Conservation (phyloP, 1,140 invertebrate genomes). For the Potamilus streckersoni region DNA sequence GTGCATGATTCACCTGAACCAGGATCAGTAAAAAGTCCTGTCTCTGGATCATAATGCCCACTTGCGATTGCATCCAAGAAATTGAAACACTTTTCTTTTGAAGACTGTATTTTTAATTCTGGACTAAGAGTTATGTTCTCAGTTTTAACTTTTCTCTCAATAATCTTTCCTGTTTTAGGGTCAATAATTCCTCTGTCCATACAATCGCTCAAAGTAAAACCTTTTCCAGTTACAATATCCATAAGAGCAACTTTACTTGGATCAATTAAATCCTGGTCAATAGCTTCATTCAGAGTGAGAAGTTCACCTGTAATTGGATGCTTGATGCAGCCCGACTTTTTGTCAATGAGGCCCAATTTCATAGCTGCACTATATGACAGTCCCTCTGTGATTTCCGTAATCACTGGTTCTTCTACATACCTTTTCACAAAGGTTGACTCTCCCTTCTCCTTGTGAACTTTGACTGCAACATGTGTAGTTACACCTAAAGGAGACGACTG, state of each 20-base stretch:
- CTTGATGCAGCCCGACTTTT: conserved; percentile 78
- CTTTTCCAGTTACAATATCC: conserved; percentile 46
- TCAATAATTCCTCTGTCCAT: conserved; percentile 65
- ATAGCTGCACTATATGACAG: conserved; percentile 59
- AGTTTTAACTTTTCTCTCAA: conserved; percentile 40
- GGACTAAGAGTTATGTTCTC: conserved; percentile 38
- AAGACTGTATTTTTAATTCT: conserved; percentile 38
- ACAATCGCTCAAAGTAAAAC: conserved; percentile 61
- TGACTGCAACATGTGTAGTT: conserved; percentile 21
- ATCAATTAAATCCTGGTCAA: conserved; percentile 76
- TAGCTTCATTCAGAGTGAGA: conserved; percentile 85
- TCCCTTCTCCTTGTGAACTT: conserved; percentile 4
- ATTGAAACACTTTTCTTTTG: conserved; percentile 55
- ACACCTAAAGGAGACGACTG: conserved; percentile 17
- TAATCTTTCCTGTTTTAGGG: conserved; percentile 64
- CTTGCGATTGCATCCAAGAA: conserved; percentile 87
- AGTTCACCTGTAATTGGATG: conserved; percentile 83
- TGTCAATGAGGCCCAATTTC: conserved; percentile 82
- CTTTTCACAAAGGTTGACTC: conserved; percentile 11
- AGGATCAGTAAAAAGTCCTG: conserved; percentile 83
- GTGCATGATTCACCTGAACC: conserved; percentile 80
- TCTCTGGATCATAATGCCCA: conserved; percentile 82
- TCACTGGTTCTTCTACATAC: conserved; percentile 2
- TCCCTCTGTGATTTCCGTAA: conserved; percentile 29
- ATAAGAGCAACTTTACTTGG: conserved; percentile 75